A percentile compares a stretch with the other conserved stretches of the same genome.
These are phyloP conservation scores for Drosophila engyochracea DNA, from an alignment of 2,888 invertebrate species.

Conservation along the genomic window DNA sequence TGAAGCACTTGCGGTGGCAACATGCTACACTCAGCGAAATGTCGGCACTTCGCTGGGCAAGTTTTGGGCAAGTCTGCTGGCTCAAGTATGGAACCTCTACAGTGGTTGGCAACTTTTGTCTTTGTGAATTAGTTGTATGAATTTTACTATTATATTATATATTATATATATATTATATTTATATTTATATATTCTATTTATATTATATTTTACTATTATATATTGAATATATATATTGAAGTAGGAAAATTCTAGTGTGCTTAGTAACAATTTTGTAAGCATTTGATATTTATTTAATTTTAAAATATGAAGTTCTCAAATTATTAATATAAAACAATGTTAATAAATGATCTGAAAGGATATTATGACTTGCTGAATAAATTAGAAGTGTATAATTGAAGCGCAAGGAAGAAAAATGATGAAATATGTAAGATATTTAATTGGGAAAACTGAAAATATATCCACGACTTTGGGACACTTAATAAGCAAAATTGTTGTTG, in stretches of 20 bases:
- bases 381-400: neutral
- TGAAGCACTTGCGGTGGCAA: slow-evolving; percentile 16
- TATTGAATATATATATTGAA: neutral
- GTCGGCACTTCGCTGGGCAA: neutral
- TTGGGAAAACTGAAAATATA: neutral
- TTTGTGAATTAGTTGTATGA: neutral
- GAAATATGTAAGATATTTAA: neutral
- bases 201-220: neutral
- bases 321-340: neutral
- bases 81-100: fast-evolving
- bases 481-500: neutral
- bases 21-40: slow-evolving; percentile 3
- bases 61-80: neutral
- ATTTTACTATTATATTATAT: neutral
- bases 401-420: neutral
- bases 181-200: too few species aligned
- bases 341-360: neutral
- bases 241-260: neutral
- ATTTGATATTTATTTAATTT: neutral
- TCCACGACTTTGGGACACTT: neutral
- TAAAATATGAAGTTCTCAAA: neutral
- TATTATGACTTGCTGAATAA: neutral
- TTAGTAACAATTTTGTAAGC: neutral
- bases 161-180: too few species aligned
- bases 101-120: neutral